These are phyloP conservation scores for Malaclemys terrapin DNA, from an alignment of 2,113 vertebrate genomes.

Conservation along the genomic window DNA sequence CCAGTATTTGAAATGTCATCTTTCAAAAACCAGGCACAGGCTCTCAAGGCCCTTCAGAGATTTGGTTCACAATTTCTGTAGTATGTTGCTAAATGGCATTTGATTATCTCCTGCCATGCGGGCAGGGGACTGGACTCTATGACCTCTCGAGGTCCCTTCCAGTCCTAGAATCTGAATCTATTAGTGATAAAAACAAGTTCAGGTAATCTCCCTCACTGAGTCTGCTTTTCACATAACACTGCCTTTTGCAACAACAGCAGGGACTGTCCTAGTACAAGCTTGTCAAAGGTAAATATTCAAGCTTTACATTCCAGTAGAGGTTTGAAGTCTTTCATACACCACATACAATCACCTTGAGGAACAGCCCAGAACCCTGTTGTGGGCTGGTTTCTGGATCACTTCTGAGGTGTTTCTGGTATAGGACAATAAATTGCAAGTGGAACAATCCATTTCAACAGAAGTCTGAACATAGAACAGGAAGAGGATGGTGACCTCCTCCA, in stretches of 20 bases:
- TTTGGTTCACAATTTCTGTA: neutral
- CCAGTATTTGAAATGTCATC: neutral
- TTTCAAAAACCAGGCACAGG: neutral
- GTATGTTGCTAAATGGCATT: neutral
- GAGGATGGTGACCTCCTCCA: neutral
- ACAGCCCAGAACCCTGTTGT: neutral
- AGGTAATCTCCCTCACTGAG: neutral
- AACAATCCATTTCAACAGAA: neutral
- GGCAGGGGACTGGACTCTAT: too few species aligned
- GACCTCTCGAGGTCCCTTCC: too few species aligned
- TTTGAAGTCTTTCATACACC: neutral
- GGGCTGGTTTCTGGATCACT: neutral
- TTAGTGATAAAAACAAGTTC: neutral
- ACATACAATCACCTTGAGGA: neutral
- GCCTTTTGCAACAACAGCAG: neutral
- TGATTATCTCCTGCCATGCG: neutral
- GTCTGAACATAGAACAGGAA: conserved; percentile 3
- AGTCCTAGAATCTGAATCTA: neutral
- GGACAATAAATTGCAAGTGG: neutral
- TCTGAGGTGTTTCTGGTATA: neutral
- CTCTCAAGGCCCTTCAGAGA: neutral
- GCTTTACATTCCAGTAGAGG: neutral
- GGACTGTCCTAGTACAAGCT: neutral
- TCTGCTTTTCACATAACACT: neutral
- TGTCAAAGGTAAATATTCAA: neutral